Base-by-base conservation (phyloP, 2,113 vertebrate species). In the Sander vitreus region DNA sequence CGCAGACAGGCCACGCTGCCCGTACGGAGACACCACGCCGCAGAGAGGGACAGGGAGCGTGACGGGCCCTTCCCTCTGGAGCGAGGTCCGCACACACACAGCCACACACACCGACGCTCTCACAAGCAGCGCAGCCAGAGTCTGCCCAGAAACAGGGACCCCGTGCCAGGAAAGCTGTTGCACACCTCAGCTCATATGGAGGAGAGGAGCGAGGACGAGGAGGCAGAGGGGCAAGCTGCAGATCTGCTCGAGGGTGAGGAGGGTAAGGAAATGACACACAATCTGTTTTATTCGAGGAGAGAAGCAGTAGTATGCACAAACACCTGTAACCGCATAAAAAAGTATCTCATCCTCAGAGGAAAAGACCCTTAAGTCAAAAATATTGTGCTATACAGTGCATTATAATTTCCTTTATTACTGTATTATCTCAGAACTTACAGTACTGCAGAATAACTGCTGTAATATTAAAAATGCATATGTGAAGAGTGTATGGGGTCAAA, bases 51-150 rank as follows among this genome's bases (percentile, higher is more conserved):
- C 85, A 72, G 93, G 75, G 96, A 95, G 0, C 87, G 94, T 39
- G 97, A 98, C 1, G 97, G 97, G 74, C 97, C 97, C 64, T 99
- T 98, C 78, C 97, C 97, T 0, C 81, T 98, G 84, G 96, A 96
- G 5, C 89, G 95, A 30, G 96, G 95, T 33, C 95, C 95, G 0
- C 85, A 94, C 63, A 78, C 94, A 1, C 87, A 94, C 74, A 85
- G 91, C 50, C 93, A 92, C 0, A 87, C 94, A 10, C 93, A 92
- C 0, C 86, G 93, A 55, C 95, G 96, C 70, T 94, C 96, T 13
- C 96, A 96, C 87, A 96, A 96, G 84, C 97, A 97, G 80, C 95
- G 95, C 19, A 98, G 97, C 89, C 96, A 97, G 89, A 99, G 97
- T 83, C 95, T 98, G 16, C 96, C 97, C 45, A 89, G 96, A 36